These are phyloP conservation scores for Peromyscus aztecus DNA, from an alignment of 2,797 vertebrate species.

Conservation along the genomic window DNA sequence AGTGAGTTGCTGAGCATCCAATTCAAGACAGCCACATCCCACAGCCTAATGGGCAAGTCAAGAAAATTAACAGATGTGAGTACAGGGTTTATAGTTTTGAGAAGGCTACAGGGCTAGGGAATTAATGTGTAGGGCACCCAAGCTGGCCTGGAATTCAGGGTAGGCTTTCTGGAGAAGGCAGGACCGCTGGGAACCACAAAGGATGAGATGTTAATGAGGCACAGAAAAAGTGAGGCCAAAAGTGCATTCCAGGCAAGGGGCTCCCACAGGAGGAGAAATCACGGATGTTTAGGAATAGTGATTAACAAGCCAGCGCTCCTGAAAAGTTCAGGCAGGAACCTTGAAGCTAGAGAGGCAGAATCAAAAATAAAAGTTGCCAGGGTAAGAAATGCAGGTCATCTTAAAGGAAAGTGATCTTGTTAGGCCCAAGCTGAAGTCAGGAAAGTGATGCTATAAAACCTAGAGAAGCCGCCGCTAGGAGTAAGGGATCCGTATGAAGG, in stretches of 20 bases:
- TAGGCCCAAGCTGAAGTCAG: neutral
- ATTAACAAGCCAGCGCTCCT: neutral
- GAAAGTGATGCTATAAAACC: neutral
- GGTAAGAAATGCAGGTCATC: neutral
- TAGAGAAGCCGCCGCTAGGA: neutral
- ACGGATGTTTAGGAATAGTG: neutral
- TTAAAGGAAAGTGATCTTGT: neutral
- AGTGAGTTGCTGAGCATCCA: neutral
- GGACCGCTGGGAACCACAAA: neutral
- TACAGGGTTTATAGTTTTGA: neutral
- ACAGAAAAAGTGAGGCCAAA: neutral
- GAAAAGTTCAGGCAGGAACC: neutral
- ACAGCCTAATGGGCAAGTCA: neutral
- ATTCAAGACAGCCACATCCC: neutral
- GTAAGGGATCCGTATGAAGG: no score
- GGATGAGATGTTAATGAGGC: neutral
- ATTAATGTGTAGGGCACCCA: neutral
- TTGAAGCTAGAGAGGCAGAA: neutral
- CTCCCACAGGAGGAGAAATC: neutral
- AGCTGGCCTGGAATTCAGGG: neutral
- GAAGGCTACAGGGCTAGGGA: neutral
- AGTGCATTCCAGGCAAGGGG: neutral
- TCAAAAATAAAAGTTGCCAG: neutral
- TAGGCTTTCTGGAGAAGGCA: neutral
- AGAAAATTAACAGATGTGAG: neutral